Percentiles rank a stretch among this genome's conserved stretches.
These are phyloP conservation scores for Carassius auratus DNA, from an alignment of 2,113 vertebrate species.

Conservation along the genomic window DNA sequence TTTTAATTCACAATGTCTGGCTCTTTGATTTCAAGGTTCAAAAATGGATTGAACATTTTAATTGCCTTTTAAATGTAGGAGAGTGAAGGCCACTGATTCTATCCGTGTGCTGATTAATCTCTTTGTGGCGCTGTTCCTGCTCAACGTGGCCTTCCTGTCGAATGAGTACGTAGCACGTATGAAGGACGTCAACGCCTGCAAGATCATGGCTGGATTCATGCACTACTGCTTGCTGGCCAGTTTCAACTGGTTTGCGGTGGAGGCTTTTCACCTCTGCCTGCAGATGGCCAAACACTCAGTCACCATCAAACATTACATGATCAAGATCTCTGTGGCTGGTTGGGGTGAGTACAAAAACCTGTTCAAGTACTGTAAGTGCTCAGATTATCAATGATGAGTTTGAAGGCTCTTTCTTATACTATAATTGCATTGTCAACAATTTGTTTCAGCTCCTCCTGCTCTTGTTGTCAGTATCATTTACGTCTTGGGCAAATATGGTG, in stretches of 20 bases:
- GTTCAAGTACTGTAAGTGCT: not conserved
- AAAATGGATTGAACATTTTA: not conserved
- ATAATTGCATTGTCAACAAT: not conserved
- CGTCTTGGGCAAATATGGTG: conserved; percentile 63
- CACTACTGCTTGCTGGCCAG: conserved; percentile 83
- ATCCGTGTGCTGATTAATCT: conserved; percentile 76
- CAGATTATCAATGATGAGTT: not conserved
- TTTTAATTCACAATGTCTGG: not conserved
- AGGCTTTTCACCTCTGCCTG: conserved; percentile 82
- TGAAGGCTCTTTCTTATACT: not conserved
- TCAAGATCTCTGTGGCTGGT: conserved; percentile 74
- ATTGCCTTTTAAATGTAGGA: conserved; percentile 59
- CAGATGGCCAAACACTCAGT: conserved; percentile 66
- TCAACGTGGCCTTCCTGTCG: conserved; percentile 80
- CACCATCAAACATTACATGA: conserved; percentile 71
- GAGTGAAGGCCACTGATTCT: conserved; percentile 62
- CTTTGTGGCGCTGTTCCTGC: conserved; percentile 74
- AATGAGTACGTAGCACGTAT: conserved; percentile 55
- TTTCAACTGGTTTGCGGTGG: conserved; percentile 81
- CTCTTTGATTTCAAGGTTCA: too few relatives aligned
- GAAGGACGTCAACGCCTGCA: conserved; percentile 48
- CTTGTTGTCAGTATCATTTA: conserved; percentile 55
- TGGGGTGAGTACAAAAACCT: conserved; percentile 77
- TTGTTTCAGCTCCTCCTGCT: conserved; percentile 62
- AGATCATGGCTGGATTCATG: conserved; percentile 69